phyloP scores from a whole-genome alignment of 2,888 invertebrate genomes.

The Empis stercorea region DNA sequence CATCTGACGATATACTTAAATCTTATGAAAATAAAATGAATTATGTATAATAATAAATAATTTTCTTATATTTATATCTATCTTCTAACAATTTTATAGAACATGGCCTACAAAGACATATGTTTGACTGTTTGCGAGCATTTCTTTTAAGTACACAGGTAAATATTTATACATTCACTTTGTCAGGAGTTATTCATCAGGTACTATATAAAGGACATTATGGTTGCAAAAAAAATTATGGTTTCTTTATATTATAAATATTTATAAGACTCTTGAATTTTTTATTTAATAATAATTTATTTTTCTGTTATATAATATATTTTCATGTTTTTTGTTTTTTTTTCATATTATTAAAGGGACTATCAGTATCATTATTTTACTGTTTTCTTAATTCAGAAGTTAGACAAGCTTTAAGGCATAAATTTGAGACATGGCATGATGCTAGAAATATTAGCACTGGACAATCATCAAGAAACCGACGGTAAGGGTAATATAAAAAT shows the following conservation, averaged over 20 bases:
- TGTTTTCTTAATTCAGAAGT: constrained; percentile 91
- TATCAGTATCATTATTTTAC: constrained; percentile 80
- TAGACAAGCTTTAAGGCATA: constrained; percentile 75
- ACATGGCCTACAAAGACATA: constrained; percentile 55
- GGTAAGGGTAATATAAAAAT: constrained; percentile 17
- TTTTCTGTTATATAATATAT: constrained; percentile 1
- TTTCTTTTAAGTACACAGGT: constrained; percentile 84
- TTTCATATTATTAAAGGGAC: constrained; percentile 60
- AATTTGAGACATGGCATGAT: constrained; percentile 60
- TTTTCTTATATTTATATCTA: no score
- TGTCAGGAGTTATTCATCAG: not conserved
- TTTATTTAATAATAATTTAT: not conserved
- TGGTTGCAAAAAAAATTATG: not conserved
- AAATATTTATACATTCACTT: constrained; percentile 17
- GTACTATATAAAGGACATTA: not conserved
- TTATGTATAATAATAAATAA: no score
- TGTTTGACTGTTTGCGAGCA: constrained; percentile 67
- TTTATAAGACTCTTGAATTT: no score
- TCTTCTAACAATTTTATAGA: not conserved
- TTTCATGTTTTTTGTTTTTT: constrained; percentile 1
- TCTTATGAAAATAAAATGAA: no score
- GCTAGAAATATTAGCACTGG: constrained; percentile 31
- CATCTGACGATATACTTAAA: no score
- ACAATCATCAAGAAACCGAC: constrained; percentile 27
- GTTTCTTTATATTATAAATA: not conserved